Conservation (phyloP, 2,888 invertebrate genomes). For the Linnaemya vulpina region DNA sequence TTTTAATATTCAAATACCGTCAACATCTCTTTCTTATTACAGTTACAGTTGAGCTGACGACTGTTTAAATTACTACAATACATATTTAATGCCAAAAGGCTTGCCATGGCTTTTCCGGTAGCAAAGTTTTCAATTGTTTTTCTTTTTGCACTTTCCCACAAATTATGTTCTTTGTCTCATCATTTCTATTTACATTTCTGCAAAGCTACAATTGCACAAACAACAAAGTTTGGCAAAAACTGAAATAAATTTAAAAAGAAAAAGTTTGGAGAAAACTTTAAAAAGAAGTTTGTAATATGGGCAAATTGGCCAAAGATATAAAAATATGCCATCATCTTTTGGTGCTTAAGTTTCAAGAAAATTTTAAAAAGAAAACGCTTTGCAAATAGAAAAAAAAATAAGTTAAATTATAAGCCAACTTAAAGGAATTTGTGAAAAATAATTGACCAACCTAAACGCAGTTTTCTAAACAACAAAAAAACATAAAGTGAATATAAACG, state of each 20-base stretch:
- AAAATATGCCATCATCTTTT: background rate
- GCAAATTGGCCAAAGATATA: background rate
- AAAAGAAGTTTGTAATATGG: background rate
- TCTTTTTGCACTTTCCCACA: background rate
- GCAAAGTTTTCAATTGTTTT: background rate
- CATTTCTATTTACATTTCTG: background rate
- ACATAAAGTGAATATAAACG: too few relatives aligned
- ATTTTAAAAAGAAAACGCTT: too few relatives aligned
- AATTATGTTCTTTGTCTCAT: background rate
- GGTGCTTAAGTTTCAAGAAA: too few relatives aligned
- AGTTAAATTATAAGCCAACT: too few relatives aligned
- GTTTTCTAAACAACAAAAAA: too few relatives aligned
- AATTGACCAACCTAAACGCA: too few relatives aligned
- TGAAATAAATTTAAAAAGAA: background rate
- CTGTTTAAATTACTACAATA: background rate
- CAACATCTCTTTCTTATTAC: background rate
- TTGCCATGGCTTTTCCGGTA: background rate
- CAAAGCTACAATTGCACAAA: background rate
- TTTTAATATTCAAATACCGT: background rate
- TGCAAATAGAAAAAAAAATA: too few relatives aligned
- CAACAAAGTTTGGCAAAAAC: conserved; percentile 18
- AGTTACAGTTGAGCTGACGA: too few relatives aligned
- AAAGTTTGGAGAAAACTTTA: background rate
- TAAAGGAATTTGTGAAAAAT: too few relatives aligned
- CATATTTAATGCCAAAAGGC: too few relatives aligned